Evolutionary conservation across 2,113 vertebrate species (phyloP).

Genomic region (Uria lomvia): DNA sequence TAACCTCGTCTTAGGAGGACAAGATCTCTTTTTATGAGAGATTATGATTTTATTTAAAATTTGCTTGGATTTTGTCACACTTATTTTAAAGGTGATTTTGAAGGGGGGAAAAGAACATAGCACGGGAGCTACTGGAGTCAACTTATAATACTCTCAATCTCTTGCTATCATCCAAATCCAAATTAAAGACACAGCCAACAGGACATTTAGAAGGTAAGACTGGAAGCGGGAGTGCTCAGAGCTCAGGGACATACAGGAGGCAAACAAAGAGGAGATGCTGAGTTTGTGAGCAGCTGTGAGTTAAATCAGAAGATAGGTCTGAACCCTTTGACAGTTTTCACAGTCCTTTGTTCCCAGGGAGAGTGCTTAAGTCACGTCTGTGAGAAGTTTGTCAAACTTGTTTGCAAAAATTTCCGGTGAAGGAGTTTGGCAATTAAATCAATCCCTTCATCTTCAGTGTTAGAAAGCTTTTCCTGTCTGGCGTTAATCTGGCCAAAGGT

Average conservation of each 20-base stretch:
- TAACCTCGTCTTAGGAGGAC: not conserved
- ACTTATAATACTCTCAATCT: constrained; percentile 86
- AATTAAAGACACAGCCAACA: constrained; percentile 73
- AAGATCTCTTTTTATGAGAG: not conserved
- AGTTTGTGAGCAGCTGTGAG: not conserved
- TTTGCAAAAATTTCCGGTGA: not conserved
- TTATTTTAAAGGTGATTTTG: constrained; percentile 77
- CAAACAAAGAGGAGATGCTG: not conserved
- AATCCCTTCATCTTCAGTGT: not conserved
- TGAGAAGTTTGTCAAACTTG: not conserved
- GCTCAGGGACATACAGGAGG: no score
- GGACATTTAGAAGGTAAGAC: not conserved
- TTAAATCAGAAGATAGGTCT: not conserved
- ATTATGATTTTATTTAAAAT: not conserved
- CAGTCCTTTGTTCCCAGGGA: no score
- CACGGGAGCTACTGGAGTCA: constrained; percentile 82
- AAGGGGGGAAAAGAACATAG: constrained; percentile 81
- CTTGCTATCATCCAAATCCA: constrained; percentile 87
- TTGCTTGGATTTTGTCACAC: not conserved
- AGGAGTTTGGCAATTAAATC: not conserved
- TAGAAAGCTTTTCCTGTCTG: not conserved
- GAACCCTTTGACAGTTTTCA: no score
- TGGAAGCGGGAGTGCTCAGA: not conserved
- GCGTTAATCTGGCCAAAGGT: not conserved
- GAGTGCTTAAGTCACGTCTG: not conserved